Evolutionary conservation across 2,888 invertebrate genomes (phyloP).

Genomic region (Tricholauxania praeusta): DNA sequence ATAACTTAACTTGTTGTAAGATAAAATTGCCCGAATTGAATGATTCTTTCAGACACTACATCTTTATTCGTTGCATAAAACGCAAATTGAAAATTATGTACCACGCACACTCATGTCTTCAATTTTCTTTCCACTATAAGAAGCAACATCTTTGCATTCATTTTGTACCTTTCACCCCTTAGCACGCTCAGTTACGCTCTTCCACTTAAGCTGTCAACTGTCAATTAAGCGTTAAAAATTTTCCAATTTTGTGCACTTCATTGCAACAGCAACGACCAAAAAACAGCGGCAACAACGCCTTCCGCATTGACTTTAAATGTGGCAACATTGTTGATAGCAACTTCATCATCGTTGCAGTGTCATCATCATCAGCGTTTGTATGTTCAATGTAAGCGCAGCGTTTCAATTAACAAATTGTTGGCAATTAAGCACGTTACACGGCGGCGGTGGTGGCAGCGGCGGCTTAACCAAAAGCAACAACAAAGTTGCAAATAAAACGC

Average conservation of each 20-base stretch:
- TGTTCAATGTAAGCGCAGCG: neutral
- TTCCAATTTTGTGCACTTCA: slow-evolving; percentile 23
- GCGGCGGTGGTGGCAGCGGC: neutral
- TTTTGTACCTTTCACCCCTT: too few species aligned
- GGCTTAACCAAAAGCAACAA: slow-evolving; percentile 6
- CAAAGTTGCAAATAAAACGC: slow-evolving; percentile 11
- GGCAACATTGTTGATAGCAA: slow-evolving; percentile 16
- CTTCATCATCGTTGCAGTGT: slow-evolving; percentile 7
- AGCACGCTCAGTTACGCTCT: neutral
- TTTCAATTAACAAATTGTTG: slow-evolving; percentile 34
- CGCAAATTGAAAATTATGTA: too few species aligned
- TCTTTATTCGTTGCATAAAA: too few species aligned
- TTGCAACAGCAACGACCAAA: slow-evolving; percentile 1
- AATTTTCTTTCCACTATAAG: too few species aligned
- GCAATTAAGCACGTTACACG: slow-evolving; percentile 29
- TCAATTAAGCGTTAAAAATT: slow-evolving; percentile 26
- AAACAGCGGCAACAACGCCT: neutral
- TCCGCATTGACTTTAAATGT: neutral
- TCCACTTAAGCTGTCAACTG: slow-evolving; percentile 21
- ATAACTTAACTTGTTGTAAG: too few species aligned
- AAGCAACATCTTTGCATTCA: too few species aligned
- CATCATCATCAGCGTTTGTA: neutral
- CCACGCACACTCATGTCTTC: too few species aligned
- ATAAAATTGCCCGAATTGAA: too few species aligned
- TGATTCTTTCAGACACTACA: too few species aligned